Base-by-base conservation (phyloP, 1,140 invertebrate species). In the Ericerus pela region DNA sequence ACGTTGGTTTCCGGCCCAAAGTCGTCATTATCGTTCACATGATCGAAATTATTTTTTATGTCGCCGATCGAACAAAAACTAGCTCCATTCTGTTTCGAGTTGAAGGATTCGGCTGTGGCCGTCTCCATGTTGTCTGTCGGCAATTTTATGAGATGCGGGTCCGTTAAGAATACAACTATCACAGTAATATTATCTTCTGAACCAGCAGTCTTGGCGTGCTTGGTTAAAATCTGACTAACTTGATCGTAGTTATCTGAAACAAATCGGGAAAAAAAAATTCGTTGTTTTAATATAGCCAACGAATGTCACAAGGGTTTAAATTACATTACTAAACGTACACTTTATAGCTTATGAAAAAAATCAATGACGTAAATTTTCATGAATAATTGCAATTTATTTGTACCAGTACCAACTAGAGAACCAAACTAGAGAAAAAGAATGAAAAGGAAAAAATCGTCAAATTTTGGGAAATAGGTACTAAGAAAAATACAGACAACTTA, bases 31-130 rank as follows among this genome's bases (percentile, higher is more conserved):
- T 47, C 41, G n/a, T 33, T n/a, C n/a, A 33, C 30, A 14, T 47
- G 41, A 22, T 47, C 41, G 41, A 47, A 47, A 47, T 47, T 47
- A 47, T 47, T 47, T n/a, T n/a, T n/a, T n/a, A n/a, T n/a, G n/a
- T n/a, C n/a, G n/a, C n/a, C n/a, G 22, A 47, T 47, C 4, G 41
- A 24, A 47, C 41, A 24, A 47, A 24, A 47, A 24, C 20, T 47
- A 47, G 41, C 41, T 24, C 41, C 41, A 24, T 47, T 47, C 26
- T 47, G 41, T 18, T 47, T 47, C 20, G 41, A 22, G 10, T 18
- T 14, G 41, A 47, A 47, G 41, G 41, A 47, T 47, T 47, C 41
- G 41, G 41, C 41, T 18, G 41, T 47, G 26, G 41, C 41, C 41
- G 41, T 47, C 26, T 47, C 41, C 41, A 47, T 47, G 26, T 47